These are phyloP conservation scores for Phalloptychus januarius DNA, from an alignment of 2,797 vertebrate genomes.

Conservation along the genomic window DNA sequence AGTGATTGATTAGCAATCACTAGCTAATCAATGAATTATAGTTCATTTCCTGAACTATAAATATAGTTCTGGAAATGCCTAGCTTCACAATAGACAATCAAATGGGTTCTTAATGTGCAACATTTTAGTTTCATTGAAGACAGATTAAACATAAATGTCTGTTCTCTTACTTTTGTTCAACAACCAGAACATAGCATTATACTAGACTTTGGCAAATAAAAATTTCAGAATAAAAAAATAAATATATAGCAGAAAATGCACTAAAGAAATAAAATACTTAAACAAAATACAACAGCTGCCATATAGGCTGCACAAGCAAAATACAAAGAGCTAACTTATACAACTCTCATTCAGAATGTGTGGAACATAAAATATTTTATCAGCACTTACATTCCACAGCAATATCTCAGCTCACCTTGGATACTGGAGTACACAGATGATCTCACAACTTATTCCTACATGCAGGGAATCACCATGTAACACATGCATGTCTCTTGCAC, in stretches of 20 bases:
- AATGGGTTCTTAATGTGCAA: not conserved
- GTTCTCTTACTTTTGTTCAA: not conserved
- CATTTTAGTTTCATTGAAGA: not conserved
- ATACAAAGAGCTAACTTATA: too few species aligned
- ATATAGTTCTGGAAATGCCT: not conserved
- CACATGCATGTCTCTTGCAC: too few species aligned
- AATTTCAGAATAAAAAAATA: not conserved
- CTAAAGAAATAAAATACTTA: not conserved
- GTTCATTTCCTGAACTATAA: too few species aligned
- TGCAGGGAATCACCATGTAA: not conserved
- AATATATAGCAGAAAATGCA: not conserved
- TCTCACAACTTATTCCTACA: not conserved
- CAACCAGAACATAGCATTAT: not conserved
- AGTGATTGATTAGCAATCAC: too few species aligned
- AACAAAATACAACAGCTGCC: too few species aligned
- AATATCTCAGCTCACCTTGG: constrained; percentile 1
- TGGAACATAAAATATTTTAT: too few species aligned
- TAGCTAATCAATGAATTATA: too few species aligned
- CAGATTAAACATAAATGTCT: not conserved
- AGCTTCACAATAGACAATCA: not conserved
- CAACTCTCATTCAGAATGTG: too few species aligned
- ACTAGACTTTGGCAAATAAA: not conserved
- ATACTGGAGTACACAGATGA: not conserved
- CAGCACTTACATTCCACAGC: not conserved
- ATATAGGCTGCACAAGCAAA: too few species aligned